These are phyloP conservation scores for Busseola fusca DNA, from an alignment of 2,888 invertebrate species.

Conservation along the genomic window DNA sequence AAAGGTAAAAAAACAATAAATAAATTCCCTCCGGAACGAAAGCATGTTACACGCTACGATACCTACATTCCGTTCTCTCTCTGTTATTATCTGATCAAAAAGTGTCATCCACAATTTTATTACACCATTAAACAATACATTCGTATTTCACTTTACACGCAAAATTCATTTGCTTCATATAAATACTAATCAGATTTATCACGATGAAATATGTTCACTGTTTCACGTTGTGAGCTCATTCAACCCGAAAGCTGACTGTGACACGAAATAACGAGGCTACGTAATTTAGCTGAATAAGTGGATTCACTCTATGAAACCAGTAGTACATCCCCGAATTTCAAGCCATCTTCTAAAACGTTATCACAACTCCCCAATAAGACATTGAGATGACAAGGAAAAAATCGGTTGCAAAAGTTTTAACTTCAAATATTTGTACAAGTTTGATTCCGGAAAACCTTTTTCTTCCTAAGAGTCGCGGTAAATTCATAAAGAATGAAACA, in stretches of 20 bases:
- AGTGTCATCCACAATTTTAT: slow-evolving; percentile 51
- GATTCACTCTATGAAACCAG: slow-evolving; percentile 33
- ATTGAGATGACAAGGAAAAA: slow-evolving; percentile 64
- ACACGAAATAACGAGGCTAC: slow-evolving; percentile 42
- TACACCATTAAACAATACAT: slow-evolving; percentile 49
- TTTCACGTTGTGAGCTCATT: slow-evolving; percentile 51
- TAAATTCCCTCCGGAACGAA: not conserved
- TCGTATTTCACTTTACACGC: slow-evolving; percentile 48
- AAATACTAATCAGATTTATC: slow-evolving; percentile 60
- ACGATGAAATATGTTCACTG: slow-evolving; percentile 61
- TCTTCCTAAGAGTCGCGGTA: slow-evolving; percentile 74
- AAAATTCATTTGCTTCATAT: slow-evolving; percentile 45
- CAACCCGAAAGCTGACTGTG: slow-evolving; percentile 44
- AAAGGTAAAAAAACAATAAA: not conserved
- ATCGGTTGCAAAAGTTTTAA: slow-evolving; percentile 67
- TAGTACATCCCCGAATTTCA: slow-evolving; percentile 23
- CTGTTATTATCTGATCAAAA: slow-evolving; percentile 38
- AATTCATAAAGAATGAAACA: slow-evolving; percentile 84
- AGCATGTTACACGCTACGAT: slow-evolving; percentile 14
- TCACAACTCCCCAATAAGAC: slow-evolving; percentile 56
- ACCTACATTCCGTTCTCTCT: slow-evolving; percentile 19
- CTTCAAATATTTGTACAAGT: slow-evolving; percentile 81
- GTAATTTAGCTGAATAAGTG: slow-evolving; percentile 57
- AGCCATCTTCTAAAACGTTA: slow-evolving; percentile 44
- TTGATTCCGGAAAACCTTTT: slow-evolving; percentile 76